Evolutionary conservation across 2,888 invertebrate genomes (phyloP).

Genomic region (Nowickia ferox): DNA sequence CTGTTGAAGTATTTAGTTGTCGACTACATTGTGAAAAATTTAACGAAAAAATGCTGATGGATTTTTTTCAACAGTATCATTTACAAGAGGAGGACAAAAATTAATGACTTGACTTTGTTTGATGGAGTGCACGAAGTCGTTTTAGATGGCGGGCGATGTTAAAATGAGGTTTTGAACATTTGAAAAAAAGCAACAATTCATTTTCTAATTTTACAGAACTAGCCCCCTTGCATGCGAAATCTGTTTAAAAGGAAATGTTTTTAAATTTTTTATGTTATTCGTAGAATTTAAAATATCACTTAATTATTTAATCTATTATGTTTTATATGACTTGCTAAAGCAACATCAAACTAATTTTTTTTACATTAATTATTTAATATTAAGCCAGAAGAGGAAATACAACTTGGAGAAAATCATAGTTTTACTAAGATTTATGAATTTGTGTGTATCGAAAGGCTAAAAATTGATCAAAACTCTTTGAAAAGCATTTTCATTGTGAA

Average conservation of each 20-base stretch:
- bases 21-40: conserved; percentile 65
- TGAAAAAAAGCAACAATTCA: conserved; percentile 25
- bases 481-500: not conserved
- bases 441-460: not conserved
- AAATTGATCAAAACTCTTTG: not conserved
- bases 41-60: conserved; percentile 47
- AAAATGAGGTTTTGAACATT: conserved; percentile 54
- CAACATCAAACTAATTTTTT: not conserved
- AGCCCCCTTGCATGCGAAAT: not conserved
- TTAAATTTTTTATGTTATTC: no score
- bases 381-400: no score
- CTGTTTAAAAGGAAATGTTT: not conserved
- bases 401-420: no score
- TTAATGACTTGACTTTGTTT: conserved; percentile 67
- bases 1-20: conserved; percentile 69
- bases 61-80: conserved; percentile 58
- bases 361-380: no score
- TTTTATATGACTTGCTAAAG: not conserved
- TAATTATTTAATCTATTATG: not conserved
- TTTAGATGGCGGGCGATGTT: not conserved
- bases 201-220: not conserved
- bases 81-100: conserved; percentile 48
- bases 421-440: not conserved
- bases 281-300: no score
- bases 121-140: conserved; percentile 31